Evolutionary conservation across 2,888 invertebrate species (phyloP).

Genomic region (Siphlonurus alternatus): DNA sequence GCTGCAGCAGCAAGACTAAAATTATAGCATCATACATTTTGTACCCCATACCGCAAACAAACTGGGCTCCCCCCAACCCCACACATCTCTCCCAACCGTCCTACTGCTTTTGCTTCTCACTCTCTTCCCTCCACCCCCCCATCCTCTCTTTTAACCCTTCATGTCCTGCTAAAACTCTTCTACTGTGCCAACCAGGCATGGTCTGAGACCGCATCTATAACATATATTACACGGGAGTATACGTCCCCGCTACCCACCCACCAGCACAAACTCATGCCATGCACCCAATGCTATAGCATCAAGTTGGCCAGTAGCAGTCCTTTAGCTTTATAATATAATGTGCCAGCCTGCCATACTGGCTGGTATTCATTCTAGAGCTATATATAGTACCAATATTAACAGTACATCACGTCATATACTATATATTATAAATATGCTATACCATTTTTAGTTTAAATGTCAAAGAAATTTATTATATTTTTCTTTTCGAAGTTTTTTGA

Average conservation of each 20-base stretch:
- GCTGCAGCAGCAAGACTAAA: not conserved
- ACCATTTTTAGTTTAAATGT: not conserved
- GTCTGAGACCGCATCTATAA: not conserved
- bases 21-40: slow-evolving; percentile 3
- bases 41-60: slow-evolving; percentile 2
- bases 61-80: not conserved
- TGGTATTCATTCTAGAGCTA: no score
- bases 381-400: not conserved
- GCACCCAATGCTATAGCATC: no score
- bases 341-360: not conserved
- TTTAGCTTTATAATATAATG: no score
- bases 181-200: not conserved
- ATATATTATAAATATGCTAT: not conserved
- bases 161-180: not conserved
- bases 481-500: no score
- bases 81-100: no score
- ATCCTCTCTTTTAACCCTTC: not conserved
- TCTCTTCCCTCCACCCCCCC: not conserved
- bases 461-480: no score
- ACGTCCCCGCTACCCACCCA: not conserved
- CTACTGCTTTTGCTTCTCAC: not conserved
- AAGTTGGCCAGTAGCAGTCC: no score
- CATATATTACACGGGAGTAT: not conserved
- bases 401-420: not conserved
- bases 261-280: no score